Percentiles rank a stretch among this genome's conserved stretches.
Evolutionary conservation across 2,113 vertebrate species (phyloP).

Genomic region (Corvus hawaiiensis): DNA sequence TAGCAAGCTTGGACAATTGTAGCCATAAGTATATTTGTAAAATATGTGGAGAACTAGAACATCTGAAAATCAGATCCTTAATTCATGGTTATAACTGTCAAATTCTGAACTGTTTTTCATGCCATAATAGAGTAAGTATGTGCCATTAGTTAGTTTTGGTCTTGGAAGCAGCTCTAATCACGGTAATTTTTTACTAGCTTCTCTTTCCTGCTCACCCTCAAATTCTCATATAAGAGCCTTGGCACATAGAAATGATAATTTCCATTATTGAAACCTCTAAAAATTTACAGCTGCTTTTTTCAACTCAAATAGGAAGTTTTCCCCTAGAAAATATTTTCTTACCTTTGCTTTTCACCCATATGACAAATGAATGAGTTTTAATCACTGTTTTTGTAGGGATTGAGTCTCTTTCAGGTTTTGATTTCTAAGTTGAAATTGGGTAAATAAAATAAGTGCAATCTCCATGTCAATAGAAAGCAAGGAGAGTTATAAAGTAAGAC

Average conservation of each 20-base stretch:
- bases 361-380: slow-evolving; percentile 12
- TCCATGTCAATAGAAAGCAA: slow-evolving; percentile 9
- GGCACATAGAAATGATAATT: background rate
- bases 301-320: background rate
- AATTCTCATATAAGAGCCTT: background rate
- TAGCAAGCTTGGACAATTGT: background rate
- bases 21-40: background rate
- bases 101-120: background rate
- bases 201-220: background rate
- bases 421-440: background rate
- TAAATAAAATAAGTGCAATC: slow-evolving; percentile 2
- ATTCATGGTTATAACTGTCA: background rate
- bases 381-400: slow-evolving; percentile 20
- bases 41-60: background rate
- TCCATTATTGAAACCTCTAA: background rate
- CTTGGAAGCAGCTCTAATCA: background rate
- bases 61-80: background rate
- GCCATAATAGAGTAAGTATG: background rate
- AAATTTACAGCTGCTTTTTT: background rate
- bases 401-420: background rate
- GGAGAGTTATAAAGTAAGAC: slow-evolving; percentile 34
- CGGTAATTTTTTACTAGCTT: background rate
- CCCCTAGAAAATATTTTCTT: background rate
- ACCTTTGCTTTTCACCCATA: background rate
- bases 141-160: background rate